Base-by-base conservation (phyloP, 2,113 vertebrate species). In the Indri indri region DNA sequence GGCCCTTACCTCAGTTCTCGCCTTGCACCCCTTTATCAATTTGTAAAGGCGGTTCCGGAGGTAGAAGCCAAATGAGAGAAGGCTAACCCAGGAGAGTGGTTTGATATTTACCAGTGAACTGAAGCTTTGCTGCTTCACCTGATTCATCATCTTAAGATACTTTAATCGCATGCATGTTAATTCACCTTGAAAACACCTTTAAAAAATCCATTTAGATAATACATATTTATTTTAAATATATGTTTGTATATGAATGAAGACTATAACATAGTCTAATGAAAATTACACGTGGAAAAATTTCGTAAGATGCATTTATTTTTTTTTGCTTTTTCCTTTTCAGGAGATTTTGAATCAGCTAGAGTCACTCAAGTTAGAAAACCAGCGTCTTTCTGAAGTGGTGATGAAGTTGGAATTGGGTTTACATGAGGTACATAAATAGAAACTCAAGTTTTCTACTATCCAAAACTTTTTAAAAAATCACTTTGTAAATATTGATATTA, bases 361-460 rank as follows among this genome's bases (percentile, higher is more conserved):
- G 96, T 98, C 98, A n/a, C 96, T 99, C 68, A 99, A 98, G 91
- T 96, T 98, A 95, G 99, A 99, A 98, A 99, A 99, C 97, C 97
- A 93, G 88, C 99, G 98, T 79, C 99, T 99, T 94, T 99, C 98
- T 42, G 98, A 98, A 96, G 98, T 98, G 68, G 98, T 99, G 94
- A 98, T 98, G 91, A 98, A 98, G 91, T 95, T 98, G 42, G 98
- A 99, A 68, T 97, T 98, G 10, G 98, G 95, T 77, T 96, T 98
- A 45, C 96, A 98, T 16, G 98, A 99, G 99, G 99, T 99, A 96
- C 47, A 94, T 27, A 6, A 0, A 84, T 70, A 92, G 82, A 82
- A 81, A 52, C 40, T 91, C 71, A 23, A n/a, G 16, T 88, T 90
- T 80, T 91, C 32, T 94, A 6, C 42, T 91, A 20, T 27, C 3